Conservation (phyloP, 2,113 vertebrate species). For the Misgurnus anguillicaudatus region DNA sequence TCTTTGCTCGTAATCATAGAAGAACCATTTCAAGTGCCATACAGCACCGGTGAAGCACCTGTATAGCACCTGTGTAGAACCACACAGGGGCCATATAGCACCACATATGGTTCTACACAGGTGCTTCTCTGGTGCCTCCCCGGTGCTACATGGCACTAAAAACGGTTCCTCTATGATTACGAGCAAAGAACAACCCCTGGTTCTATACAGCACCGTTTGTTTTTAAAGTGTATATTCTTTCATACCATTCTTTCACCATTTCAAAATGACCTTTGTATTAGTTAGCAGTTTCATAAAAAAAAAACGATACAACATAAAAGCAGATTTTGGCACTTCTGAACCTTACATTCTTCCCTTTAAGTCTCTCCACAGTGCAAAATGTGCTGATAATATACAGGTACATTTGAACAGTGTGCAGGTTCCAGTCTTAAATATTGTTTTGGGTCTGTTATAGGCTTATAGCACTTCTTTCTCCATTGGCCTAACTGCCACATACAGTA, state of each 20-base stretch:
- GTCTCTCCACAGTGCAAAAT: conserved; percentile 20
- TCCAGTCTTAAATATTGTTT: neutral
- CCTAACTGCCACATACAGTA: neutral
- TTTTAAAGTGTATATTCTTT: too few relatives aligned
- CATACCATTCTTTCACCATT: neutral
- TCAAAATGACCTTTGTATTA: neutral
- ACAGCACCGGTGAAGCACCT: too few relatives aligned
- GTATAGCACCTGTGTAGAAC: too few relatives aligned
- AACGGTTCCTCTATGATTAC: too few relatives aligned
- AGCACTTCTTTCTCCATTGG: neutral
- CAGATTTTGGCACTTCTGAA: neutral
- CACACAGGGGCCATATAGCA: too few relatives aligned
- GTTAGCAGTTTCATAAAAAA: neutral
- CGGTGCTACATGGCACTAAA: too few relatives aligned
- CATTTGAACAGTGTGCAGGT: neutral
- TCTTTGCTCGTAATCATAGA: too few relatives aligned
- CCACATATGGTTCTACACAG: too few relatives aligned
- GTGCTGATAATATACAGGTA: neutral
- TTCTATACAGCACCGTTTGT: too few relatives aligned
- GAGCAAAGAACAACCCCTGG: too few relatives aligned
- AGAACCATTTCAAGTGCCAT: too few relatives aligned
- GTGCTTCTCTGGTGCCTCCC: too few relatives aligned
- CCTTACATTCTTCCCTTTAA: neutral
- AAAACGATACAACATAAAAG: neutral
- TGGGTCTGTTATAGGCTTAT: neutral